Evolutionary conservation across 2,888 invertebrate species (phyloP).

Genomic region (Amiota mariae): DNA sequence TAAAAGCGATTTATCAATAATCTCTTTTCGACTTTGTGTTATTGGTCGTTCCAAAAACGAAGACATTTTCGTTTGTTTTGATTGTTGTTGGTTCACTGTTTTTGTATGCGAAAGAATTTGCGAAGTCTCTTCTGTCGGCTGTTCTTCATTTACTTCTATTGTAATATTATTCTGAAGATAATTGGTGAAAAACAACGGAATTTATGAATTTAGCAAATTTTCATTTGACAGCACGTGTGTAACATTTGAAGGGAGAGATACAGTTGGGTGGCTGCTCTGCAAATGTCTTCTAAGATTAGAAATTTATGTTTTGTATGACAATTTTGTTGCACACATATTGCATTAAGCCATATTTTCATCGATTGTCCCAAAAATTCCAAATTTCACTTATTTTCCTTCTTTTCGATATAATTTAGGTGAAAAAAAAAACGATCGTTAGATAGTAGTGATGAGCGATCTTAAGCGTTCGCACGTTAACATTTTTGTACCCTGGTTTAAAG

Average conservation of each 20-base stretch:
- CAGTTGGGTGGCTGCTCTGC: neutral
- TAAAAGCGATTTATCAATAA: neutral
- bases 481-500: neutral
- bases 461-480: neutral
- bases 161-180: neutral
- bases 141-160: neutral
- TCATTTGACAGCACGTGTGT: neutral
- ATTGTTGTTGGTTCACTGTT: neutral
- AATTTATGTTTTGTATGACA: neutral
- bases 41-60: no score
- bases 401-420: neutral
- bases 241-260: neutral
- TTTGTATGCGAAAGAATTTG: neutral
- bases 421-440: neutral
- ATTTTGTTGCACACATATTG: no score
- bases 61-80: constrained; percentile 5
- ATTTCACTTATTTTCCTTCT: no score
- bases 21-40: neutral
- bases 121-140: neutral
- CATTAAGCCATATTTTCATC: no score
- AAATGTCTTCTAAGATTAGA: neutral
- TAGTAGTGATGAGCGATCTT: neutral
- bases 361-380: no score
- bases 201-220: neutral
- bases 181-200: neutral